phyloP scores from a whole-genome alignment of 2,797 vertebrate genomes.

The Salarias fasciatus region DNA sequence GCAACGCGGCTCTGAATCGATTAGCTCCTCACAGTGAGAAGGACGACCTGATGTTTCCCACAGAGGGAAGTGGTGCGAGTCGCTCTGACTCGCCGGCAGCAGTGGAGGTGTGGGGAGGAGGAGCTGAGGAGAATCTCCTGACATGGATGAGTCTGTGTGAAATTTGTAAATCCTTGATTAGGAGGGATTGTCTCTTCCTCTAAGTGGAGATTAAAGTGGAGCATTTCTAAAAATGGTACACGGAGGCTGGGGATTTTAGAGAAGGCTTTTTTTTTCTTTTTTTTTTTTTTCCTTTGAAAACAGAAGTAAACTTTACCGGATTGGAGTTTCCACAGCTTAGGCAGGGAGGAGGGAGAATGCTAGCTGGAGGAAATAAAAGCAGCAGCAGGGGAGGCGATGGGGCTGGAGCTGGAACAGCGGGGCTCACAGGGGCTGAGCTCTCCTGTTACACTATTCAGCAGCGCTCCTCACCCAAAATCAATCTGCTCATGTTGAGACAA shows the following conservation, averaged over 20 bases:
- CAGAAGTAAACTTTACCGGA: constrained; percentile 34
- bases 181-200: constrained; percentile 46
- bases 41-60: no score
- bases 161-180: constrained; percentile 62
- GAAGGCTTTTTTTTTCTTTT: no score
- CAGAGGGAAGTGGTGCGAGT: not conserved
- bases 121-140: constrained; percentile 48
- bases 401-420: constrained; percentile 31
- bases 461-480: constrained; percentile 1
- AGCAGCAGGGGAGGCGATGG: constrained; percentile 29
- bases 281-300: not conserved
- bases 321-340: constrained; percentile 11
- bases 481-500: constrained; percentile 1
- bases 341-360: constrained; percentile 11
- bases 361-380: constrained; percentile 22
- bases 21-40: no score
- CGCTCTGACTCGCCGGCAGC: constrained; percentile 24
- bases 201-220: constrained; percentile 50
- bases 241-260: constrained; percentile 26
- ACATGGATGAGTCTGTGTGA: constrained; percentile 51
- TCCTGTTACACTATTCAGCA: constrained; percentile 25
- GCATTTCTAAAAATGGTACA: constrained; percentile 31
- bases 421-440: constrained; percentile 21
- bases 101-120: constrained; percentile 36
- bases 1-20: no score